Percentiles rank a stretch among this genome's conserved stretches.
Conservation (phyloP, 2,113 vertebrate species). For the Litocranius walleri region DNA sequence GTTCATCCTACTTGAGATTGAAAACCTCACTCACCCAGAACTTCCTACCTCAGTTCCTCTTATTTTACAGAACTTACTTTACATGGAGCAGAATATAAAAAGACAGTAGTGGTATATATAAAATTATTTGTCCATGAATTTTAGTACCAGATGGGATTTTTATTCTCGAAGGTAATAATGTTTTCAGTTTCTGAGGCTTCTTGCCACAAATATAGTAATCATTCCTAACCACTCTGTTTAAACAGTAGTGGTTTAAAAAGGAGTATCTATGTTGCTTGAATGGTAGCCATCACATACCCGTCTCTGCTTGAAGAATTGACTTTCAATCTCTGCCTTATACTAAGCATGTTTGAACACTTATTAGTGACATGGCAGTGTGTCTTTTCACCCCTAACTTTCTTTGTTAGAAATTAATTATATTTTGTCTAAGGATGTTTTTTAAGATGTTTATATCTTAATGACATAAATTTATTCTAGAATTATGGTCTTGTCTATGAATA, state of each 20-base stretch:
- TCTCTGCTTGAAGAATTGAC: neutral
- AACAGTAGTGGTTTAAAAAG: neutral
- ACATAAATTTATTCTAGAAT: neutral
- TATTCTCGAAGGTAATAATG: neutral
- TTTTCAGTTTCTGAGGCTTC: neutral
- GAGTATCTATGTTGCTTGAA: neutral
- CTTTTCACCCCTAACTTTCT: neutral
- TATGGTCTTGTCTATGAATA: neutral
- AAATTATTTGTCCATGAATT: neutral
- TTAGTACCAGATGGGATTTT: neutral
- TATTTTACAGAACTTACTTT: neutral
- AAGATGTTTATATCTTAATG: neutral
- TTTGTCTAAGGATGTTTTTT: neutral
- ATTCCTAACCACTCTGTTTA: neutral
- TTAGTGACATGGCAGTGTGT: neutral
- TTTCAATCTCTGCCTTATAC: neutral
- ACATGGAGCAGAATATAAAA: neutral
- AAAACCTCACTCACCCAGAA: neutral
- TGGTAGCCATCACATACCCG: neutral
- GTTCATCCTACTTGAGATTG: neutral
- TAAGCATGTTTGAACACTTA: neutral
- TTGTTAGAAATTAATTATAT: constrained; percentile 1
- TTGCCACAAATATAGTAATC: neutral
- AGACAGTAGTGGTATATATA: neutral
- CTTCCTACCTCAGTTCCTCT: neutral